Conservation (phyloP, 2,888 invertebrate species). For the Sminthurinus aureus region DNA sequence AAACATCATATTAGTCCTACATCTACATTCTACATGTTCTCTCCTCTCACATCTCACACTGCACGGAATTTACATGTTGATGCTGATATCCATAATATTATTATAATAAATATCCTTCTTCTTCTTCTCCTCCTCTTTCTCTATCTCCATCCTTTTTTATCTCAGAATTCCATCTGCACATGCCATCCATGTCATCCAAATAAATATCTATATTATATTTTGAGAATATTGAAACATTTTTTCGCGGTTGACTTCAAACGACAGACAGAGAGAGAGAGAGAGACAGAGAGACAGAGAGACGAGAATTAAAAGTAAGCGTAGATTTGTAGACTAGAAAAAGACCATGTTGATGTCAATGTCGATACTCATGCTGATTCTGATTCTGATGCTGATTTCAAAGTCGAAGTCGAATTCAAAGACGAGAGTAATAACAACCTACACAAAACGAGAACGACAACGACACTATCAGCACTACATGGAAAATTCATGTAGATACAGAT, state of each 20-base stretch:
- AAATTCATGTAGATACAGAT: conserved; percentile 38
- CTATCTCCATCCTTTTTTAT: too few relatives aligned
- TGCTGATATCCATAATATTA: neutral
- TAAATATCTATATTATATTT: too few relatives aligned
- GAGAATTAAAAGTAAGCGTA: neutral
- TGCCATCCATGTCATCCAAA: too few relatives aligned
- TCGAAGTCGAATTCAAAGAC: neutral
- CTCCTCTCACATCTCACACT: neutral
- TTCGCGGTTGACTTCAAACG: too few relatives aligned
- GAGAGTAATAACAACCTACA: conserved; percentile 31
- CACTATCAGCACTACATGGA: conserved; percentile 35
- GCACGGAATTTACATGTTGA: neutral
- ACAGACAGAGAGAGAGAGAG: too few relatives aligned
- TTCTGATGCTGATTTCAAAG: neutral
- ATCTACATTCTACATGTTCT: neutral
- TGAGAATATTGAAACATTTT: too few relatives aligned
- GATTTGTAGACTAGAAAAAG: too few relatives aligned
- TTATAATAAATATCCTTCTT: too few relatives aligned
- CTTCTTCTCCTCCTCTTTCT: too few relatives aligned
- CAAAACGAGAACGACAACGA: conserved; percentile 19
- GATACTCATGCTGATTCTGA: neutral
- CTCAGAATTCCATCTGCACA: too few relatives aligned
- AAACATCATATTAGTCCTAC: neutral
- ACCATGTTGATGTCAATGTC: neutral
- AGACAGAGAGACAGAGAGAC: neutral